phyloP scores from a whole-genome alignment of 2,888 invertebrate genomes.

The Choristoneura rosaceana region DNA sequence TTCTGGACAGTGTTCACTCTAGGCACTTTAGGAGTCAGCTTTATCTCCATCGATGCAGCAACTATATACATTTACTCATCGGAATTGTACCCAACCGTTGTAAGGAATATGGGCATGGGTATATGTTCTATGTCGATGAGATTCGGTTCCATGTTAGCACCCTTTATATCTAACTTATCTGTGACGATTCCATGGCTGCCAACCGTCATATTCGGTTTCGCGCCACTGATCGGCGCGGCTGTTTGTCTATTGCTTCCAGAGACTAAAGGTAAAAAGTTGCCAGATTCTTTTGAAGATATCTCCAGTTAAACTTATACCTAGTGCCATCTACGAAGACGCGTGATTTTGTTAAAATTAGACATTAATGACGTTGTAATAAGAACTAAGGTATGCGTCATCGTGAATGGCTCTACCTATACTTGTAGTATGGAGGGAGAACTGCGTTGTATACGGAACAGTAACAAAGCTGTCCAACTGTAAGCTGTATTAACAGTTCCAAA shows the following conservation, averaged over 20 bases:
- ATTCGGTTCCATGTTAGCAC: constrained; percentile 93
- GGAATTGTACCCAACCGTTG: constrained; percentile 95
- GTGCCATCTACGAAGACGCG: no score
- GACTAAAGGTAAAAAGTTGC: constrained; percentile 89
- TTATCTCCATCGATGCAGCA: constrained; percentile 91
- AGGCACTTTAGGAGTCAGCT: constrained; percentile 91
- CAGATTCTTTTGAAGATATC: constrained; percentile 91
- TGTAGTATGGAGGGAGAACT: not conserved
- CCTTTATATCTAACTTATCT: constrained; percentile 89
- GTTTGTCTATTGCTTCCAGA: constrained; percentile 90
- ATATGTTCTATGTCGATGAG: constrained; percentile 93
- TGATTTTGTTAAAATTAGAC: no score
- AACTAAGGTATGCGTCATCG: no score
- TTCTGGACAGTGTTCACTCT: constrained; percentile 86
- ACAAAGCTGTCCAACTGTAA: no score
- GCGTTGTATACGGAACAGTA: no score
- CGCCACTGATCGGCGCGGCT: constrained; percentile 87
- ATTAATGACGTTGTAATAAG: no score
- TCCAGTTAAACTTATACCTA: constrained; percentile 70
- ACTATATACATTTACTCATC: constrained; percentile 94
- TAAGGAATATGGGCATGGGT: constrained; percentile 94
- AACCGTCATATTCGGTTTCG: constrained; percentile 89
- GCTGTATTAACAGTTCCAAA: no score
- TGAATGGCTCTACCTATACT: no score
- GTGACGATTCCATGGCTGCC: constrained; percentile 86